Evolutionary conservation across 2,888 invertebrate genomes (phyloP), one percentile per base, ranked within the genome.

Genomic region (Conchocele bisecta): DNA sequence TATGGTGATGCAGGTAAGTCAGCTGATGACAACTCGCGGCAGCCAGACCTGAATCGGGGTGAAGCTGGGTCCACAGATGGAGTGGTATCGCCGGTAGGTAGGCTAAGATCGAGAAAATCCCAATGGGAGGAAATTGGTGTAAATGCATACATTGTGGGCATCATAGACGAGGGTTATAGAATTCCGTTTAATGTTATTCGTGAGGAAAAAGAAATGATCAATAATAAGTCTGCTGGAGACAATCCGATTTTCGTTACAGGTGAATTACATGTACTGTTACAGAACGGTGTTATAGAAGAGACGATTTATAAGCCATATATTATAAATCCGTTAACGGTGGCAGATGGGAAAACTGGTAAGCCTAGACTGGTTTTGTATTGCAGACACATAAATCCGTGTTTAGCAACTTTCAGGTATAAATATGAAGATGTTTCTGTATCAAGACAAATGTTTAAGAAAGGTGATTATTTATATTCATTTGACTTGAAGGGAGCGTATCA

Each of bases 181-280:
- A n/a, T 53, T 4, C 53, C 53, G 22, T 53, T 53, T 37, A 53
- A 35, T 17, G 39, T 24, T 15, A 15, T 53, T 13, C 53, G 35
- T 3, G 53, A 17, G 9, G 22, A 33, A 24, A 26, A 7, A 5
- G 17, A 35, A 15, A n/a, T 53, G 4, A 53, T 20, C 33, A 53
- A 53, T 24, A 53, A 53, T 35, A 53, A 53, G 24, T 53, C 53
- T 6, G 53, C 53, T n/a, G 13, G 20, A 17, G 50, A 48, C n/a
- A 11, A 9, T 28, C 9, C 5, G 28, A n/a, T 53, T n/a, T n/a
- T 53, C 37, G 53, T 53, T 22, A 33, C 17, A 22, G n/a, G 24
- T n/a, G 53, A 53, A 35, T 24, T 53, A 3, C 20, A 31, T 5
- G 37, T 35, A 17, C 37, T 53, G 31, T 35, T 37, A 11, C 22